Percentiles rank a stretch among this genome's conserved stretches.
phyloP scores from a whole-genome alignment of 92 coral and sea anemone species.

The Umimayanthus kanabou region DNA sequence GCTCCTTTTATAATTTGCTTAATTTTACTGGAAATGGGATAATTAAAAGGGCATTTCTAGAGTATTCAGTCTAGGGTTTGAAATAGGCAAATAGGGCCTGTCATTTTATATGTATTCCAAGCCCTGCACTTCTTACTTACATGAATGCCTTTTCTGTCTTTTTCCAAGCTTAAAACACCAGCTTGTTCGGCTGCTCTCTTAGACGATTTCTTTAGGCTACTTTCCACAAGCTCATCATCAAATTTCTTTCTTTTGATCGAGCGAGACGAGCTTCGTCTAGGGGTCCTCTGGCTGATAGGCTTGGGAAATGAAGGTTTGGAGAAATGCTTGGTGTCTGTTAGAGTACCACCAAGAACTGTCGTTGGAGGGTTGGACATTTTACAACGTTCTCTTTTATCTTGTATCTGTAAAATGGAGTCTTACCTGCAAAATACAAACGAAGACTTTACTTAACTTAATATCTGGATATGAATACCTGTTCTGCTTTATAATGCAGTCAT shows the following conservation, averaged over 20 bases:
- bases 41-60: too few species aligned
- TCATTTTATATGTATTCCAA: not conserved
- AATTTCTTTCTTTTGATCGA: conserved; percentile 96
- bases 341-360: not conserved
- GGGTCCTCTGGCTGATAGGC: conserved; percentile 65
- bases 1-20: too few species aligned
- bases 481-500: not conserved
- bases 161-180: conserved; percentile 48
- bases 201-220: conserved; percentile 89
- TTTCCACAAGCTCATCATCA: conserved; percentile 99
- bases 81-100: not conserved
- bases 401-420: not conserved
- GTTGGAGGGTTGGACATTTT: conserved; percentile 28
- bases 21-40: not conserved
- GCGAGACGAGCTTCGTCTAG: conserved; percentile 96
- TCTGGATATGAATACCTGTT: too few species aligned
- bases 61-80: too few species aligned
- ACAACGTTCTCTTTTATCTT: too few species aligned
- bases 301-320: conserved; percentile 40
- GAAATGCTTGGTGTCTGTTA: conserved; percentile 34
- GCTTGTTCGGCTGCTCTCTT: conserved; percentile 69
- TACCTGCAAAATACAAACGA: not conserved
- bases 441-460: not conserved
- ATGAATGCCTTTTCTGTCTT: conserved; percentile 46
- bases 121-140: not conserved